These are phyloP conservation scores for Onychostruthus taczanowskii DNA, from an alignment of 2,113 vertebrate genomes.

Conservation along the genomic window DNA sequence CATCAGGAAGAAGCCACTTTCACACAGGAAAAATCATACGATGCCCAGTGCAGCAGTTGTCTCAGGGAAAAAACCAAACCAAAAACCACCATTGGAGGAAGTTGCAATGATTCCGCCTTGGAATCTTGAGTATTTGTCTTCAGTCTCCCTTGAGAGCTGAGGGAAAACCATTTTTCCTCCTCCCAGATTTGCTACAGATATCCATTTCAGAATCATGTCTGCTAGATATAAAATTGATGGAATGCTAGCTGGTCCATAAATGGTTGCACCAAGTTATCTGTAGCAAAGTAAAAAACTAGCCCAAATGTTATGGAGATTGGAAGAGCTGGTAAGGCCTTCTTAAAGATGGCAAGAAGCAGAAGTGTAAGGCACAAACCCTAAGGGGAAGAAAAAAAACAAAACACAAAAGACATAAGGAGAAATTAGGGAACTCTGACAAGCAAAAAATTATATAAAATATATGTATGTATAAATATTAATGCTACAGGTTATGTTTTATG, in stretches of 20 bases:
- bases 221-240: conserved; percentile 98
- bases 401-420: background rate
- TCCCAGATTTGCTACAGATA: conserved; percentile 64
- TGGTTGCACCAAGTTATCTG: conserved; percentile 94
- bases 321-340: conserved; percentile 96
- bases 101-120: conserved; percentile 35
- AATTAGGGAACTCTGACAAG: conserved; percentile 21
- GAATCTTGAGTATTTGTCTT: conserved; percentile 51
- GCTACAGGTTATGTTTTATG: background rate
- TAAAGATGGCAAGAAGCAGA: conserved; percentile 96
- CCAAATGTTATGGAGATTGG: conserved; percentile 99
- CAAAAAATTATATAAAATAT: background rate
- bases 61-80: conserved; percentile 18
- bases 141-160: conserved; percentile 39
- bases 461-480: background rate
- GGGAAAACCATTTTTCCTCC: conserved; percentile 33
- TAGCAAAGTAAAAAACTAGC: conserved; percentile 98
- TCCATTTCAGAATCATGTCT: conserved; percentile 34
- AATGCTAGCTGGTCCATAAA: conserved; percentile 96
- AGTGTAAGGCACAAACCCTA: conserved; percentile 98
- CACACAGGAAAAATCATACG: conserved; percentile 31
- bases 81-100: conserved; percentile 35
- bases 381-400: background rate
- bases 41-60: conserved; percentile 47
- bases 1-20: conserved; percentile 45